phyloP scores from a whole-genome alignment of 2,797 vertebrate genomes.

The Heterohyrax brucei region DNA sequence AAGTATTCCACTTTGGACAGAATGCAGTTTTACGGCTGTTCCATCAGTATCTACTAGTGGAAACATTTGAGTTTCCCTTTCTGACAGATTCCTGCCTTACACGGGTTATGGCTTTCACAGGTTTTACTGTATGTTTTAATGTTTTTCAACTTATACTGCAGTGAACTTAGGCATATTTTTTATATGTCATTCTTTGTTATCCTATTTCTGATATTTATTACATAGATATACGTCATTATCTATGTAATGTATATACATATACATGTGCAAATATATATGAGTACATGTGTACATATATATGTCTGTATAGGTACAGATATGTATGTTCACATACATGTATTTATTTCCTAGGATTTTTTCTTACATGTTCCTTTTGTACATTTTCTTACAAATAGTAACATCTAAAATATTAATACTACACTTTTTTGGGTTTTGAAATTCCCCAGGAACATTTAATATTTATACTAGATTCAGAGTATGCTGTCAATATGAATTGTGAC shows the following conservation, averaged over 20 bases:
- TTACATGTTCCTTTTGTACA: neutral
- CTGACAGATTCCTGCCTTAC: too few species aligned
- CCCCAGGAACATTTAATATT: constrained; percentile 55
- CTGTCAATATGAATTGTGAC: constrained; percentile 78
- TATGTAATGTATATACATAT: too few species aligned
- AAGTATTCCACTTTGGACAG: too few species aligned
- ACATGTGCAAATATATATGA: too few species aligned
- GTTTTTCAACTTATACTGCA: neutral
- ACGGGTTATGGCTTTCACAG: too few species aligned
- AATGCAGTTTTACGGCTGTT: too few species aligned
- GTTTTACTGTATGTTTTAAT: neutral
- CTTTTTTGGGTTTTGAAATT: constrained; percentile 59
- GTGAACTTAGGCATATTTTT: neutral
- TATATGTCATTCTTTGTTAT: neutral
- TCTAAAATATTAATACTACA: constrained; percentile 65
- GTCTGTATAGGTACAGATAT: neutral
- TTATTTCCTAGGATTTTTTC: too few species aligned
- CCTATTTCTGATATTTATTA: neutral
- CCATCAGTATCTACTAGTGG: too few species aligned
- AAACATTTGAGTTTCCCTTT: too few species aligned
- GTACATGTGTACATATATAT: neutral
- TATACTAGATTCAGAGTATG: constrained; percentile 47
- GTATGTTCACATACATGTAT: too few species aligned
- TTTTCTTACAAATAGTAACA: constrained; percentile 42
- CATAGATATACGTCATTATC: too few species aligned